Percentiles rank a stretch among this genome's conserved stretches.
These are phyloP conservation scores for Micrastur ruficollis DNA, from an alignment of 2,797 vertebrate species.

Conservation along the genomic window DNA sequence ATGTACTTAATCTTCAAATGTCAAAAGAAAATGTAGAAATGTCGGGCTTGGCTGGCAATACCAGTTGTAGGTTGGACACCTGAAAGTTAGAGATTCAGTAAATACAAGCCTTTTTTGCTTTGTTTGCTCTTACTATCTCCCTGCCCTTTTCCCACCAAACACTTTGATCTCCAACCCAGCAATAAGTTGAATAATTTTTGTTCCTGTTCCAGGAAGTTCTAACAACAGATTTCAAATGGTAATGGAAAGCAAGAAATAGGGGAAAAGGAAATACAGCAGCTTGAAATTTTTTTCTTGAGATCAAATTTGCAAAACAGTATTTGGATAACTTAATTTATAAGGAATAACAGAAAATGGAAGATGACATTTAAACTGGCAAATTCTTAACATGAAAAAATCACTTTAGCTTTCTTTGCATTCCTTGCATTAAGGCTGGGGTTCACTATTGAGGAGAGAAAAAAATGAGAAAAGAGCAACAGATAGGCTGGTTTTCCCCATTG, in stretches of 20 bases:
- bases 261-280: neutral
- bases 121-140: neutral
- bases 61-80: neutral
- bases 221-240: neutral
- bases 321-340: neutral
- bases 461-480: neutral
- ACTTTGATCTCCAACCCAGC: neutral
- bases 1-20: slow-evolving; percentile 22
- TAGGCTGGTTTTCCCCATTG: neutral
- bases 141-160: neutral
- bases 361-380: neutral
- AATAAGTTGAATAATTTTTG: neutral
- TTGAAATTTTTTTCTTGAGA: neutral
- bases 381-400: neutral
- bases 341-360: neutral
- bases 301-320: neutral
- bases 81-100: neutral
- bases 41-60: neutral
- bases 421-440: neutral
- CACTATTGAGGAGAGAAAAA: neutral
- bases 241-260: neutral
- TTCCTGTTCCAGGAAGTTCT: neutral
- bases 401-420: neutral
- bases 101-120: neutral
- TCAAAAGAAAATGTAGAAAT: slow-evolving; percentile 35